Percentiles rank a stretch among this genome's conserved stretches.
Evolutionary conservation across 2,797 vertebrate genomes (phyloP).

Genomic region (Bucorvus abyssinicus): DNA sequence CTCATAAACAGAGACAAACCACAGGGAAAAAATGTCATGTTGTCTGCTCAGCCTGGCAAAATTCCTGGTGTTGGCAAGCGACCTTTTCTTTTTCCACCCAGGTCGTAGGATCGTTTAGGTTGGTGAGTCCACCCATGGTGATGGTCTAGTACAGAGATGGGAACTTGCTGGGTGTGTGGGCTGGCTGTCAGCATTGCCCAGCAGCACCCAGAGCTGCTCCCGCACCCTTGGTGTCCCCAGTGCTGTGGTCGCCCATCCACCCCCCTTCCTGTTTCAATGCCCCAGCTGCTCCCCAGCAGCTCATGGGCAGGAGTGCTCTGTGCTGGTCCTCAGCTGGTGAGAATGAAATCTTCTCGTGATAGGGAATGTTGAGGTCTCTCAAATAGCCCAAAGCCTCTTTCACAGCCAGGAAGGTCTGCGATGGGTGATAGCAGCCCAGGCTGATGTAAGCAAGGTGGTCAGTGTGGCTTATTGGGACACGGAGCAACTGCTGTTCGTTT

Average conservation of each 20-base stretch:
- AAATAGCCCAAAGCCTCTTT: not conserved
- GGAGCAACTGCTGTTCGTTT: constrained; percentile 61
- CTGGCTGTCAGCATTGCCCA: accelerated
- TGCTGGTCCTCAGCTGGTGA: not conserved
- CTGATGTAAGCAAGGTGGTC: constrained; percentile 35
- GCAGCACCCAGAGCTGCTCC: not conserved
- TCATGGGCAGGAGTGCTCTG: accelerated
- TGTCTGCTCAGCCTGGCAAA: not conserved
- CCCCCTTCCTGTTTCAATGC: not conserved
- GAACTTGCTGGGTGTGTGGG: accelerated
- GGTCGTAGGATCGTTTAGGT: not conserved
- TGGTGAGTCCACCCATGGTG: accelerated
- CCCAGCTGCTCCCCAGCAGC: not conserved
- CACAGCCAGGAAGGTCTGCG: not conserved
- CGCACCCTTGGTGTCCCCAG: accelerated
- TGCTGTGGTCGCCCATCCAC: accelerated
- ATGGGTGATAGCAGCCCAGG: constrained; percentile 3
- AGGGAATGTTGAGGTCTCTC: not conserved
- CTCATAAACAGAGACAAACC: not conserved
- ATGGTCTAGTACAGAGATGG: not conserved
- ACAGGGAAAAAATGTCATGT: not conserved
- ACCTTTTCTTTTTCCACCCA: not conserved
- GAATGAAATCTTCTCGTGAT: not conserved
- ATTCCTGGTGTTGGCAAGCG: not conserved
- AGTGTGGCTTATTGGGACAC: constrained; percentile 54